phyloP scores from a whole-genome alignment of 2,797 vertebrate species.

The Gallinago stenura region DNA sequence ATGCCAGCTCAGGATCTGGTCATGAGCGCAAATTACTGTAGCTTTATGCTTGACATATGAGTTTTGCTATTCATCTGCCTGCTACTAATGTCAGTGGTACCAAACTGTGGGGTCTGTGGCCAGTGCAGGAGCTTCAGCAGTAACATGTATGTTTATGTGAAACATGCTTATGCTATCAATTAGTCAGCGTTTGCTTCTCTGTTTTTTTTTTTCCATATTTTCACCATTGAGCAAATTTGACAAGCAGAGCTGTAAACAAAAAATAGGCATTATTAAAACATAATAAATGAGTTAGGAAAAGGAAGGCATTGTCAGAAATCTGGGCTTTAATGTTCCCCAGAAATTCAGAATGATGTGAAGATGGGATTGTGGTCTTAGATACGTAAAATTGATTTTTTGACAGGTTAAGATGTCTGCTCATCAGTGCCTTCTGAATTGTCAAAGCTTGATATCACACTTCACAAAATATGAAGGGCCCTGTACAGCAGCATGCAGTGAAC shows the following conservation, averaged over 20 bases:
- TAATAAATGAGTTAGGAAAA: background rate
- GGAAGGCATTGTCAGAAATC: background rate
- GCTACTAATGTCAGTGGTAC: constrained; percentile 42
- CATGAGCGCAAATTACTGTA: constrained; percentile 29
- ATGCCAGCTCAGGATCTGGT: background rate
- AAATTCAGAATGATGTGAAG: background rate
- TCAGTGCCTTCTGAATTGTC: background rate
- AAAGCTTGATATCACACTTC: background rate
- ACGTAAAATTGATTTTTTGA: background rate
- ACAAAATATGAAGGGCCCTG: background rate
- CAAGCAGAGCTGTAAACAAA: constrained; percentile 15
- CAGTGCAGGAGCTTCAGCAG: constrained; percentile 27
- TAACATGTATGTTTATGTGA: background rate
- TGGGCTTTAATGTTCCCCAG: background rate
- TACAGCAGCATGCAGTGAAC: background rate
- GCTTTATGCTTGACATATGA: constrained; percentile 48
- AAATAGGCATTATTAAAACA: background rate
- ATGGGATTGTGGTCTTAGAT: background rate
- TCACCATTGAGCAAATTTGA: background rate
- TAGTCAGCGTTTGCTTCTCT: constrained; percentile 38
- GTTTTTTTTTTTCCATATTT: background rate
- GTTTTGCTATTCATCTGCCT: constrained; percentile 62
- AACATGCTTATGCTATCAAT: constrained; percentile 13
- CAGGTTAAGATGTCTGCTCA: background rate
- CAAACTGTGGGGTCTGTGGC: constrained; percentile 40